phyloP scores from a whole-genome alignment of 1,140 invertebrate genomes.

The Diabrotica undecimpunctata region DNA sequence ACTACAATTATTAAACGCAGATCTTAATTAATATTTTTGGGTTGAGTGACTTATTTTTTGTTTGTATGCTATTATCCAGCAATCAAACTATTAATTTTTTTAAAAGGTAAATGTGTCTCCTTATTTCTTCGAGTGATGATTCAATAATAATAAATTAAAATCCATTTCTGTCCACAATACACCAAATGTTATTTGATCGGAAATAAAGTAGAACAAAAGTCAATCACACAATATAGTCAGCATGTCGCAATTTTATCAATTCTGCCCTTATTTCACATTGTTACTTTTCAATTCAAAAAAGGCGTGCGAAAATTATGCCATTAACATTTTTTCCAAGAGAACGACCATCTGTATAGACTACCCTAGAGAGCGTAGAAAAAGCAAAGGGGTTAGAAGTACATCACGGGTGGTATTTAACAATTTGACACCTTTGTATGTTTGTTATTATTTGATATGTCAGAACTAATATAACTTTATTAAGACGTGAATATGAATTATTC shows the following conservation, averaged over 20 bases:
- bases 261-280: slow-evolving; percentile 13
- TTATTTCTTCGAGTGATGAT: no score
- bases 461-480: slow-evolving; percentile 28
- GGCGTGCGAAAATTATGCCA: slow-evolving; percentile 26
- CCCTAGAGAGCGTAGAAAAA: not conserved
- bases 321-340: slow-evolving; percentile 16
- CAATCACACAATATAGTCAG: not conserved
- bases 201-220: not conserved
- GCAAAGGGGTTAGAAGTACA: not conserved
- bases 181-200: no score
- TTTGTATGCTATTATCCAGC: no score
- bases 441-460: slow-evolving; percentile 36
- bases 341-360: slow-evolving; percentile 13
- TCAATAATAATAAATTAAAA: no score
- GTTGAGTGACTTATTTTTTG: no score
- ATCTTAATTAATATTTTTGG: no score
- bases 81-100: no score
- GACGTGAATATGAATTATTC: not conserved
- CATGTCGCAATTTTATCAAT: slow-evolving; percentile 12
- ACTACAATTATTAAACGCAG: no score
- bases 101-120: no score
- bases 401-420: slow-evolving; percentile 23
- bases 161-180: no score
- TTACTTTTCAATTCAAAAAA: slow-evolving; percentile 21
- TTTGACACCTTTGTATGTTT: slow-evolving; percentile 27